phyloP scores from a whole-genome alignment of 2,797 vertebrate genomes.

The Labeo calbasu region DNA sequence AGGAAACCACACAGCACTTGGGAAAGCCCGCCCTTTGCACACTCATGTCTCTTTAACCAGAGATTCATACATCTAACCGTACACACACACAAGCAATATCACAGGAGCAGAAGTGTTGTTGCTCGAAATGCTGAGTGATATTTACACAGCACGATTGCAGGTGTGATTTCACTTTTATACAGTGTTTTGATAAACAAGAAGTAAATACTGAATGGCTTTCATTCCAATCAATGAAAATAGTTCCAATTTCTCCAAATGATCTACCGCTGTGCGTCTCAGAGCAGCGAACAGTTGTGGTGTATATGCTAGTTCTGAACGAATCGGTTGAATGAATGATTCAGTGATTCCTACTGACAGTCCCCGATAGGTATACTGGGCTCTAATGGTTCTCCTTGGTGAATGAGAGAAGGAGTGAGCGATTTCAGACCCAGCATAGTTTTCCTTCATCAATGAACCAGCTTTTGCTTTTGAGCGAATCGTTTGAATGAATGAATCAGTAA shows the following conservation, averaged over 20 bases:
- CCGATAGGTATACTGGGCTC: not conserved
- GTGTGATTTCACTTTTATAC: not conserved
- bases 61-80: conserved; percentile 1
- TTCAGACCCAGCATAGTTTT: conserved; percentile 5
- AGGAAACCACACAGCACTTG: conserved; percentile 72
- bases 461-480: not conserved
- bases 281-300: not conserved
- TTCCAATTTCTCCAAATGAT: not conserved
- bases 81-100: not conserved
- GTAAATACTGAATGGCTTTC: not conserved
- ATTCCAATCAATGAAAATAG: not conserved
- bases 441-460: conserved; percentile 11
- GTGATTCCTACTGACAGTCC: not conserved
- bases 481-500: not conserved
- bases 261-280: not conserved
- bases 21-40: conserved; percentile 70
- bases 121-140: not conserved
- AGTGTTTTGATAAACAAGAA: not conserved
- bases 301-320: not conserved
- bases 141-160: no score
- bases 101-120: not conserved
- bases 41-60: conserved; percentile 53
- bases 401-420: not conserved
- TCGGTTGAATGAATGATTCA: not conserved
- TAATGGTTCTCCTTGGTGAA: not conserved